phyloP scores from a whole-genome alignment of 2,797 vertebrate species.

The Helicolenus hilgendorfi region DNA sequence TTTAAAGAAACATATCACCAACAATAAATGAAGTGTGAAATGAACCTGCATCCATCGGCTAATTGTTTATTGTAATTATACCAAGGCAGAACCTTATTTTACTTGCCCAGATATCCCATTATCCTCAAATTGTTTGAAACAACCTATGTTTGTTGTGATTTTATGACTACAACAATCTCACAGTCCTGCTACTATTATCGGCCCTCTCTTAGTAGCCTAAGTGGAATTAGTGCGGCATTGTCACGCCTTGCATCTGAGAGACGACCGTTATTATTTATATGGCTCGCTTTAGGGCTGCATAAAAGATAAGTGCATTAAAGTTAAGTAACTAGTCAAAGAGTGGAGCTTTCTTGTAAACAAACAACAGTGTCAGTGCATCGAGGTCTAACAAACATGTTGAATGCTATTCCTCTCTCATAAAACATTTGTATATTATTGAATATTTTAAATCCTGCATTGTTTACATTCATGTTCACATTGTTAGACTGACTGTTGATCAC shows the following conservation, averaged over 20 bases:
- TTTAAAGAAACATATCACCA: constrained; percentile 14
- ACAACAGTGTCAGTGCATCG: not conserved
- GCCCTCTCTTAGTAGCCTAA: not conserved
- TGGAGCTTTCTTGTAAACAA: not conserved
- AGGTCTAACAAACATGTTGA: not conserved
- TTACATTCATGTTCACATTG: not conserved
- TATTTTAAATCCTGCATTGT: not conserved
- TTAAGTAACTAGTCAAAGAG: no score
- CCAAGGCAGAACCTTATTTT: not conserved
- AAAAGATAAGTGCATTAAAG: no score
- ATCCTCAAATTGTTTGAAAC: not conserved
- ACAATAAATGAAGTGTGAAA: constrained; percentile 21
- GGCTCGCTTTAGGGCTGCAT: no score
- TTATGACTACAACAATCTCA: not conserved
- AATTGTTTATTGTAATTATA: not conserved
- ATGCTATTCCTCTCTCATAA: not conserved
- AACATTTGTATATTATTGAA: not conserved
- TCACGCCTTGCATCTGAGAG: not conserved
- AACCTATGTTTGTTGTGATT: not conserved
- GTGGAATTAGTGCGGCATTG: not conserved
- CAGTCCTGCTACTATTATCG: not conserved
- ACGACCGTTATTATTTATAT: not conserved
- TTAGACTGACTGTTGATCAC: no score
- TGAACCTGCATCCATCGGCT: not conserved
- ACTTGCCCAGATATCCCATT: not conserved